Evolutionary conservation across 2,888 invertebrate genomes (phyloP), one percentile per base, ranked within the genome.

Genomic region (Tenthredo notha): DNA sequence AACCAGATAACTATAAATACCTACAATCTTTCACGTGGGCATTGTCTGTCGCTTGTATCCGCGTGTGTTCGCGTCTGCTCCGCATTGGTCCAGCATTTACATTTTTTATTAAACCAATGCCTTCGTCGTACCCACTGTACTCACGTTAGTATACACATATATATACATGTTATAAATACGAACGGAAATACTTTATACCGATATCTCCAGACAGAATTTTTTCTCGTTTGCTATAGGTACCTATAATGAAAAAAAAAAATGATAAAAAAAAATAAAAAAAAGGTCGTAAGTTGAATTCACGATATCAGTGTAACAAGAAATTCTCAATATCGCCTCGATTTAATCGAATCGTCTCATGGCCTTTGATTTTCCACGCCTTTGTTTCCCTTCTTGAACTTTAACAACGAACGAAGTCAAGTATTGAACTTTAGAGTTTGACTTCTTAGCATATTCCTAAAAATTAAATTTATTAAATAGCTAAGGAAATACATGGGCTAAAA

Each of bases 1-100:
- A 77, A 54, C 18, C 47, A 54, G 77, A 77, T 77, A 77, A 77
- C 77, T 77, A 77, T 47, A 77, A 77, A 77, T 77, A 77, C 77
- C 77, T 37, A 54, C 77, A 54, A 77, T 77, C 77, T 77, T 77
- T 77, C 50, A 77, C 77, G 77, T 54, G 77, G 77, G 47, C 77
- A 77, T 77, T 77, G 54, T 77, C 47, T 40, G 50, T 54, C 47
- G 77, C 50, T 54, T 74, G 54, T 77, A 77, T 77, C 77, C 77
- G 77, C 77, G 29, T 77, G 50, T 54, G 77, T 7, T 54, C 50
- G 74, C 77, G 75, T 47, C 75, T 21, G 47, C 75, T 47, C 75
- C 47, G 70, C 33, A 75, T 70, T 37, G 72, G 72, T 43, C 43
- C 43, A 77, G 29, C 29, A 77, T 50, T 75, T 50, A 77, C 77